These are phyloP conservation scores for Cantharis flavilabris DNA, from an alignment of 2,888 invertebrate species.

Conservation along the genomic window DNA sequence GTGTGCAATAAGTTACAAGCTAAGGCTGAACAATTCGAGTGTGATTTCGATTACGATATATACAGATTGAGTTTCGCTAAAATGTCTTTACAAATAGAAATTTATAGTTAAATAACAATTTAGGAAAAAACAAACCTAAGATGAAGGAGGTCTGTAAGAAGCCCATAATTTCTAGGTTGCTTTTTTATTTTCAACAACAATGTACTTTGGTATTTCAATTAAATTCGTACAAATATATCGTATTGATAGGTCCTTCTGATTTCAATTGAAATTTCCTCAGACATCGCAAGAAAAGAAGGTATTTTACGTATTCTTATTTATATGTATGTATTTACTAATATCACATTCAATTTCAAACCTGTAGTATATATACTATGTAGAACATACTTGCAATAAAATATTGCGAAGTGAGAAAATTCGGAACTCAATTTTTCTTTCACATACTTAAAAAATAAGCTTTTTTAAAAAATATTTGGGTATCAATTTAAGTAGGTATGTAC, in stretches of 20 bases:
- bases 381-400: too few relatives aligned
- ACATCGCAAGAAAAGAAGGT: background rate
- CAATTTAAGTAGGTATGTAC: too few relatives aligned
- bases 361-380: too few relatives aligned
- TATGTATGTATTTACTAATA: too few relatives aligned
- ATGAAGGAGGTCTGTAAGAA: conserved; percentile 18
- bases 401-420: too few relatives aligned
- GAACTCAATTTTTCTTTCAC: too few relatives aligned
- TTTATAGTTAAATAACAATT: conserved; percentile 30
- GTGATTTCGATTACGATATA: conserved; percentile 31
- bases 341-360: too few relatives aligned
- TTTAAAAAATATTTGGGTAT: too few relatives aligned
- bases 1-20: conserved; percentile 1
- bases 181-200: background rate
- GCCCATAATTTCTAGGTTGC: conserved; percentile 21
- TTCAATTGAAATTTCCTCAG: background rate
- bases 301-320: background rate
- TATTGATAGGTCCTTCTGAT: background rate
- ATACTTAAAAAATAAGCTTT: too few relatives aligned
- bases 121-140: conserved; percentile 24
- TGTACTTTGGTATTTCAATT: background rate
- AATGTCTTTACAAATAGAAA: conserved; percentile 31
- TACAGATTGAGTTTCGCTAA: conserved; percentile 26
- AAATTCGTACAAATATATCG: background rate
- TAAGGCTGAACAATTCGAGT: conserved; percentile 25